Base-by-base conservation (phyloP, 2,113 vertebrate species). In the Tragulus kanchil region DNA sequence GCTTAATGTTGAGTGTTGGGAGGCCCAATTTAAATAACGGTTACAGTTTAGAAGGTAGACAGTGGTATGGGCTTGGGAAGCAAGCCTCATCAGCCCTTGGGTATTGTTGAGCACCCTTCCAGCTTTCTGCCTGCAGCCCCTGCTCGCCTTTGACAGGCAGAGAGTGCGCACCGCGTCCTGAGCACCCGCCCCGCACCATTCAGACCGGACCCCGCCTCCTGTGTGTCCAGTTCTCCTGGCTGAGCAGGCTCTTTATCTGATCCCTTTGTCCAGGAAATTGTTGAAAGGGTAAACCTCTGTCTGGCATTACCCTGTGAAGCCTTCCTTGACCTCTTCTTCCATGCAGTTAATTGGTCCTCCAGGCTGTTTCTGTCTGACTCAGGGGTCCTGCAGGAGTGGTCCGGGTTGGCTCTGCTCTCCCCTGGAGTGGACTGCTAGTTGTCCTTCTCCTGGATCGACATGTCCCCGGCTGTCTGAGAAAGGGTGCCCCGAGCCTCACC, bases 131-230 rank as follows among this genome's bases (percentile, higher is more conserved):
- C 28, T 62, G 2, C 48, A 61, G 2, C 14, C 15, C 15, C 28
- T n/a, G 14, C 64, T 88, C 12, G 28, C 21, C 58, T 16, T 36
- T 28, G 25, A 28, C 58, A 56, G 69, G 14, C 48, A 16, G 5
- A 42, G 54, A 69, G 26, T 8, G 5, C 8, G n/a, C 10, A 1
- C 17, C 8, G 8, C 1, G 79, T 45, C 58, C 31, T 62, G 54
- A 0, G 0, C 5, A 12, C 64, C 73, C 56, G 69, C 75, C 16
- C 19, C 52, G 13, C 12, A 11, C 21, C 4, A 0, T 52, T 59
- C 21, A 65, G 7, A 31, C 28, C 15, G 14, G 3, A n/a, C 28
- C 71, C 42, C 10, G 5, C 58, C 36, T 91, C 62, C 45, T 85
- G 26, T 31, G 11, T 8, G 14, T 61, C 15, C 4, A 15, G 59